Conservation (phyloP, 2,888 invertebrate genomes). For the Ichneumoninae sp. region DNA sequence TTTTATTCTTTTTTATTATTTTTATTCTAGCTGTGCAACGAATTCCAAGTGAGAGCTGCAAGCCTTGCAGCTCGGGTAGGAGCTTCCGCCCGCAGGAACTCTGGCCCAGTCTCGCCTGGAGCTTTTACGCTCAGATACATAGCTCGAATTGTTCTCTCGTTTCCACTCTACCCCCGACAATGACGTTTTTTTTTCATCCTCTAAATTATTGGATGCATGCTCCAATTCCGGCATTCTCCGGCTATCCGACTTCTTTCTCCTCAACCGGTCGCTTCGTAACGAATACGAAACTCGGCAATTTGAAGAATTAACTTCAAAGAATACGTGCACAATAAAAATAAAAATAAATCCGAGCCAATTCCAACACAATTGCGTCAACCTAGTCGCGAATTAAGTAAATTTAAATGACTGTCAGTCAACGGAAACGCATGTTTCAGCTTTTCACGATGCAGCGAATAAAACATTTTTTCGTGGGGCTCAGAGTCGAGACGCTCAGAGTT, state of each 20-base stretch:
- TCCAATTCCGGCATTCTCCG: constrained; percentile 26
- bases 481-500: neutral
- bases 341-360: neutral
- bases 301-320: constrained; percentile 6
- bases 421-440: neutral
- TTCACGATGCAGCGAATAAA: neutral
- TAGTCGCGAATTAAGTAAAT: neutral
- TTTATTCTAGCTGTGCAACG: constrained; percentile 36
- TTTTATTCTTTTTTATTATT: neutral
- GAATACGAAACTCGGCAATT: constrained; percentile 13
- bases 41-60: constrained; percentile 38
- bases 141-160: constrained; percentile 47
- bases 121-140: constrained; percentile 36
- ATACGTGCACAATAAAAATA: neutral
- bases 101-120: constrained; percentile 18
- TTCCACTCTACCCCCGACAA: constrained; percentile 21
- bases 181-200: constrained; percentile 38
- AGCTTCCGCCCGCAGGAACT: neutral
- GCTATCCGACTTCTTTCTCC: neutral
- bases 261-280: neutral
- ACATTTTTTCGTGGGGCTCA: neutral
- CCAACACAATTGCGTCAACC: neutral
- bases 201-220: constrained; percentile 46
- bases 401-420: neutral
- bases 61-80: constrained; percentile 16